A percentile compares a stretch with the other conserved stretches of the same genome.
Evolutionary conservation across 2,113 vertebrate species (phyloP).

Genomic region (Notiomystis cincta): DNA sequence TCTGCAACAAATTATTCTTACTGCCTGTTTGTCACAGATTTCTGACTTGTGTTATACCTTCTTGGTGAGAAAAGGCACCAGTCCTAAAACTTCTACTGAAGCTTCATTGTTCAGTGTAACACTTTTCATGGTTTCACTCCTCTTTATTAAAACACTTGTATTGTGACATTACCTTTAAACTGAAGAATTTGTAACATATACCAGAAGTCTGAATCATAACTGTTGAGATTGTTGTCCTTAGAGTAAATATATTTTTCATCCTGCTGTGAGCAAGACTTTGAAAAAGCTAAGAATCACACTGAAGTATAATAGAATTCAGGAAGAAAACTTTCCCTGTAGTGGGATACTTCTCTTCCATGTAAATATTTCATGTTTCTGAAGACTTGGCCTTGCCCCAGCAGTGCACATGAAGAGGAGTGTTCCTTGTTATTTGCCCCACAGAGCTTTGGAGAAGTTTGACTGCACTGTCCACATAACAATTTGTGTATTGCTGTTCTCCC

Average conservation of each 20-base stretch:
- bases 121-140: background rate
- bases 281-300: background rate
- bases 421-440: background rate
- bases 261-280: background rate
- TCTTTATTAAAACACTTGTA: background rate
- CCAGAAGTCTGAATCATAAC: background rate
- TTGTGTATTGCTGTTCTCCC: background rate
- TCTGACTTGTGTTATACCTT: background rate
- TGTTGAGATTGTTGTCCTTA: background rate
- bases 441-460: background rate
- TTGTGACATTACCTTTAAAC: background rate
- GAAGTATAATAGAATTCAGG: background rate
- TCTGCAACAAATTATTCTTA: background rate
- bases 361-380: background rate
- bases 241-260: background rate
- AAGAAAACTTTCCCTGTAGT: background rate
- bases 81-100: background rate
- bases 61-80: background rate
- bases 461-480: background rate
- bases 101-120: background rate
- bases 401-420: rapidly evolving
- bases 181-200: background rate
- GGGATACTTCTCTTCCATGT: background rate
- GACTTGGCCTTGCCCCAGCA: background rate
- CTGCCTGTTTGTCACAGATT: background rate